Conservation (phyloP, 2,113 vertebrate species). For the Sclerurus mexicanus region DNA sequence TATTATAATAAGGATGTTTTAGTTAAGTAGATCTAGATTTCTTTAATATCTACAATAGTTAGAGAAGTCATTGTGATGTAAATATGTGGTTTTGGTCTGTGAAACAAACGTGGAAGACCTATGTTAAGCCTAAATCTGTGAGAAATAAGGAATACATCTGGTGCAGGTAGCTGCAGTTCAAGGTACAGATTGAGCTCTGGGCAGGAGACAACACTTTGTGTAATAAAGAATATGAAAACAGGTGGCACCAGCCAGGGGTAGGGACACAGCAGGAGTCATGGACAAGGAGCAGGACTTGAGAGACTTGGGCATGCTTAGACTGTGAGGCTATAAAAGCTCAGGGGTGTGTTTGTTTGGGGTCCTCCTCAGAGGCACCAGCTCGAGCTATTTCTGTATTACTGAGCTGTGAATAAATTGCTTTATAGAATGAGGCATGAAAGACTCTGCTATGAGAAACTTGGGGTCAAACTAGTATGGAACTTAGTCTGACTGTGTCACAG, state of each 20-base stretch:
- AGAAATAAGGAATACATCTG: not conserved
- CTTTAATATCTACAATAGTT: not conserved
- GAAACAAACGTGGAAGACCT: not conserved
- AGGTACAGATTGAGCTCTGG: not conserved
- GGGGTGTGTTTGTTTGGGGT: accelerated
- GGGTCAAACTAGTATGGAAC: not conserved
- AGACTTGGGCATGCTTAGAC: too few species aligned
- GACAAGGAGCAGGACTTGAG: not conserved
- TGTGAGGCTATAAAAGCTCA: not conserved
- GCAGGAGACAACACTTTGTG: accelerated
- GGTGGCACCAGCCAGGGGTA: accelerated
- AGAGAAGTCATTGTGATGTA: not conserved
- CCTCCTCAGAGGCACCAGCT: not conserved
- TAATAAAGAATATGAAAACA: accelerated
- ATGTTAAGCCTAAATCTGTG: not conserved
- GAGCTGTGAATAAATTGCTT: not conserved
- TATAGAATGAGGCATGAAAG: not conserved
- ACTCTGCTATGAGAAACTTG: not conserved
- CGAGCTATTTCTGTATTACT: accelerated
- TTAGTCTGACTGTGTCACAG: not conserved
- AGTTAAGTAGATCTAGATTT: not conserved
- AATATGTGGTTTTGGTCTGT: not conserved
- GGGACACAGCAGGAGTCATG: not conserved
- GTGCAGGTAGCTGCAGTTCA: not conserved
- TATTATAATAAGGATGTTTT: not conserved